Percentiles rank a stretch among this genome's conserved stretches.
Conservation (phyloP, 2,888 invertebrate genomes). For the Penaeus monodon region DNA sequence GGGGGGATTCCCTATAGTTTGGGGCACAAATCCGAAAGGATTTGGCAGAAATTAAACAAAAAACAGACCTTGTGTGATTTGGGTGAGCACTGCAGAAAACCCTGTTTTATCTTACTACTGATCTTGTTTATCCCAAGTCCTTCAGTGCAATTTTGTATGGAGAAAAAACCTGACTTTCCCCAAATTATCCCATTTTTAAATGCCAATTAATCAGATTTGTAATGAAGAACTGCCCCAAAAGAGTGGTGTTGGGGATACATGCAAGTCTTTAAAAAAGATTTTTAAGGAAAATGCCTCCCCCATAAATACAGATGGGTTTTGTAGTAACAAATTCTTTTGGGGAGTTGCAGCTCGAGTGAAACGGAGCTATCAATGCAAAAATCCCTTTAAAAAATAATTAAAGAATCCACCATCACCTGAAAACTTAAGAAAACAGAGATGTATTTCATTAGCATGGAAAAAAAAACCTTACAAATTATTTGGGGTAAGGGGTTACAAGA, state of each 20-base stretch:
- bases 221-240: constrained; percentile 8
- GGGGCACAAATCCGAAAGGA: constrained; percentile 43
- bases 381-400: not conserved
- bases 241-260: not conserved
- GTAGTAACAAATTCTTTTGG: not conserved
- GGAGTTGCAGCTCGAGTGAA: not conserved
- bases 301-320: not conserved
- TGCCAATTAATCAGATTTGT: constrained; percentile 6
- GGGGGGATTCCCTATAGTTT: constrained; percentile 33
- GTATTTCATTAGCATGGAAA: not conserved
- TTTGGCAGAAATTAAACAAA: not conserved
- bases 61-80: not conserved
- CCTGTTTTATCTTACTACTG: constrained; percentile 4
- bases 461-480: not conserved
- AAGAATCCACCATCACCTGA: not conserved
- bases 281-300: not conserved
- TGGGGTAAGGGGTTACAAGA: not conserved
- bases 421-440: constrained; percentile 6
- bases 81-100: not conserved
- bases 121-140: constrained; percentile 7
- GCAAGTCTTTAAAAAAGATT: not conserved
- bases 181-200: not conserved
- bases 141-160: not conserved
- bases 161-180: constrained; percentile 1
- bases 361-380: not conserved